Evolutionary conservation across 2,797 vertebrate species (phyloP), one percentile per base, ranked within the genome.

Genomic region (Sebastes variabilis): DNA sequence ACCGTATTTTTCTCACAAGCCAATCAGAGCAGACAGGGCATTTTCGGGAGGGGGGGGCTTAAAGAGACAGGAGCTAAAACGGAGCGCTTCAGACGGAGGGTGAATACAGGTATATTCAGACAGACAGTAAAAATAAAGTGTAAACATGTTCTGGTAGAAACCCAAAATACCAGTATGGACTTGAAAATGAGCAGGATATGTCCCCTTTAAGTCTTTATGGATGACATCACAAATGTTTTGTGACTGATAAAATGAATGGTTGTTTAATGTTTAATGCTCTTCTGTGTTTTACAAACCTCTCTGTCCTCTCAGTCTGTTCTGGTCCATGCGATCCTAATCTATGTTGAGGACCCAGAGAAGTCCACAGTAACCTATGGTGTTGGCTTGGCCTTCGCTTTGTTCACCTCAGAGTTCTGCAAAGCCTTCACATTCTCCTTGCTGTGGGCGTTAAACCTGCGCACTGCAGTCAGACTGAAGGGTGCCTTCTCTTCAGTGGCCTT

Each of bases 361-460:
- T 87, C 73, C 8, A 75, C 73, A 0, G 0, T 93, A 34, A 8
- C n/a, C 24, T 12, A 91, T 2, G 96, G 96, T 2, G 6, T 96
- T 0, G 94, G 96, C 54, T 87, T 97, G 66, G 95, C 95, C 32
- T 7, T 95, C 1, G 96, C 92, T 13, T 87, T 97, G 79, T 97
- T 97, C 67, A 5, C 32, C 76, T 38, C 95, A 0, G 96, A 97
- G 85, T 93, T 96, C 75, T 42, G 60, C 62, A 97, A 97, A 87
- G 91, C 90, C 5, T 85, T 95, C 78, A 85, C 96, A 1, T 71
- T 94, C 36, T 94, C 96, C 0, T 61, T 96, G 22, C 34, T 96
- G 22, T 97, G 96, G 96, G 96, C 96, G 0, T 0, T 97, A 14
- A 97, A 96, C 85, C 88, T 97, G 65, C 93, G 95, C 36, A 96